These are phyloP conservation scores for Chrysaora quinquecirrha DNA, from an alignment of 30 jellyfish, hydroid and myxozoan species.

Conservation along the genomic window DNA sequence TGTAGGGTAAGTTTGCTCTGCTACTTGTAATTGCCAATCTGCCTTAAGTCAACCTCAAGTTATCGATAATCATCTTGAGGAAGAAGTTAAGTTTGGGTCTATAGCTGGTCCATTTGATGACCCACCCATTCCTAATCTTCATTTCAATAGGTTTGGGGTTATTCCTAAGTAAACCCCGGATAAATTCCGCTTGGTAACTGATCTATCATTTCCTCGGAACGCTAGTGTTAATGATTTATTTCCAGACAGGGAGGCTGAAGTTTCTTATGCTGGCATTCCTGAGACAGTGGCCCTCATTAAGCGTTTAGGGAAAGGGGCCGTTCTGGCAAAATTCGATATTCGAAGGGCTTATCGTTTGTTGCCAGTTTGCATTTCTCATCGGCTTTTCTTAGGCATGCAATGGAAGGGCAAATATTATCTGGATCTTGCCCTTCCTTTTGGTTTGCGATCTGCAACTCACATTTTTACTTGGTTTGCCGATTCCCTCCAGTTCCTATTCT, in stretches of 20 bases:
- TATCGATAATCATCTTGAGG: too few relatives aligned
- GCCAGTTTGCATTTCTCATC: neutral
- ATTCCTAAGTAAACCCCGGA: constrained; percentile 63
- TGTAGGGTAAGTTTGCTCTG: neutral
- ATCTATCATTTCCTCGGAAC: constrained; percentile 58
- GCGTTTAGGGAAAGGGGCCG: constrained; percentile 33
- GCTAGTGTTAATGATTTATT: constrained; percentile 60
- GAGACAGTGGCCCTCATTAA: constrained; percentile 40
- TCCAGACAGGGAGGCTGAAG: too few relatives aligned
- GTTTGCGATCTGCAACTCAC: constrained; percentile 36
- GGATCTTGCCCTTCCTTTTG: constrained; percentile 70
- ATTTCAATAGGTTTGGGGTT: constrained; percentile 59
- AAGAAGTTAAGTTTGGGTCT: constrained; percentile 37
- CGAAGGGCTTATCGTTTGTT: constrained; percentile 43
- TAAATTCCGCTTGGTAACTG: too few relatives aligned
- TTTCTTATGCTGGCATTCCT: too few relatives aligned
- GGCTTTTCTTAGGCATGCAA: constrained; percentile 37
- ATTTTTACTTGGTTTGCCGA: too few relatives aligned
- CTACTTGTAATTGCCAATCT: neutral
- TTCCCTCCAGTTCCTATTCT: neutral
- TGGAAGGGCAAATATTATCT: constrained; percentile 43
- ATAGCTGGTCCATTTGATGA: constrained; percentile 53
- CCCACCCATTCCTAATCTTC: constrained; percentile 48
- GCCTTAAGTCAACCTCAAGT: neutral
- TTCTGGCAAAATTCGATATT: constrained; percentile 59